Conservation (phyloP, 2,797 vertebrate species). For the Galaxias olidus region DNA sequence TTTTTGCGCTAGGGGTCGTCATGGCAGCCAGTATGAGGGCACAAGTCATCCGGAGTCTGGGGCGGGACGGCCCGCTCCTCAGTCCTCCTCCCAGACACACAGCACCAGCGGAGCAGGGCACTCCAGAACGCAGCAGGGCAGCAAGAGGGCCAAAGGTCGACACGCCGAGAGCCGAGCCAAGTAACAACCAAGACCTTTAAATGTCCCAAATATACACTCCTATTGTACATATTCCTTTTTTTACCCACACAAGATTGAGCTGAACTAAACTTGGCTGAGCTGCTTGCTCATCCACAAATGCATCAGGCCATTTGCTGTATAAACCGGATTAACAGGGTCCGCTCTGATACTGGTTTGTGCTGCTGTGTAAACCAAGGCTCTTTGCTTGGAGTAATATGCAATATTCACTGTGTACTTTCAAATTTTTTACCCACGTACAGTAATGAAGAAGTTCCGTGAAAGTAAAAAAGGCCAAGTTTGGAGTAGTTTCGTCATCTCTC, state of each 20-base stretch:
- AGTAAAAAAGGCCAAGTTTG: no score
- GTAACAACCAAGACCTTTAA: slow-evolving; percentile 59
- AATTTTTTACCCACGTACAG: no score
- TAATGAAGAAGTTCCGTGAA: no score
- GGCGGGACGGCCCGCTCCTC: slow-evolving; percentile 78
- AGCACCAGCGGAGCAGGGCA: slow-evolving; percentile 77
- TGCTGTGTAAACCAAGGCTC: no score
- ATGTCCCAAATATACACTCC: not conserved
- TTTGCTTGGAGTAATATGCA: no score
- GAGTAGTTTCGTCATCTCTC: no score
- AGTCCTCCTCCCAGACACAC: slow-evolving; percentile 80
- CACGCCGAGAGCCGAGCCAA: slow-evolving; percentile 78
- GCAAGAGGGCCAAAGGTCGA: slow-evolving; percentile 86
- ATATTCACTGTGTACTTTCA: no score
- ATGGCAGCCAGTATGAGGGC: slow-evolving; percentile 87
- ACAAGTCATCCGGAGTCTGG: slow-evolving; percentile 85
- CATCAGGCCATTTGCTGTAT: no score
- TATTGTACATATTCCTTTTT: not conserved
- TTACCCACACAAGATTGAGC: not conserved
- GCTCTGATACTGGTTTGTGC: no score
- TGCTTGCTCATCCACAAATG: no score
- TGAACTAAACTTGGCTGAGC: no score
- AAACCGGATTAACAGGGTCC: no score
- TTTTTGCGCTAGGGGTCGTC: slow-evolving; percentile 72
- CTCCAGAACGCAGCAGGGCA: slow-evolving; percentile 81